phyloP scores from a whole-genome alignment of 2,888 invertebrate species.

The Trilocha varians region DNA sequence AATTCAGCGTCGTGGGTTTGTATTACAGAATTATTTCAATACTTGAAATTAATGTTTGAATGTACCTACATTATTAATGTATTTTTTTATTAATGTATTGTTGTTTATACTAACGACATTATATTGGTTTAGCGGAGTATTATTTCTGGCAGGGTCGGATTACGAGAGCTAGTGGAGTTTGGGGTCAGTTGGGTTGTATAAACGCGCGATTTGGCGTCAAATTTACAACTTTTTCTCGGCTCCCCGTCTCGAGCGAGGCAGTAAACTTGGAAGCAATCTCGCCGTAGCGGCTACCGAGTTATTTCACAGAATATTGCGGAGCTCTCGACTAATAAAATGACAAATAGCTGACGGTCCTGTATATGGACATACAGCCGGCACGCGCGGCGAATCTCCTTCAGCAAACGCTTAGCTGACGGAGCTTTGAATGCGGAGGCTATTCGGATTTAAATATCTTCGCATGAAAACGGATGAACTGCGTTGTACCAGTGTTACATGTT shows the following conservation, averaged over 20 bases:
- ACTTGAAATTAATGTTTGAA: not conserved
- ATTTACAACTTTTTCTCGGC: slow-evolving; percentile 67
- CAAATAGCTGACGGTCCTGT: slow-evolving; percentile 52
- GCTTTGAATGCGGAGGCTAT: slow-evolving; percentile 2
- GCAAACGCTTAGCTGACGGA: slow-evolving; percentile 9
- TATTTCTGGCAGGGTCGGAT: slow-evolving; percentile 41
- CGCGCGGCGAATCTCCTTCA: slow-evolving; percentile 23
- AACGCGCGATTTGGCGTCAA: slow-evolving; percentile 63
- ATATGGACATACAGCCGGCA: slow-evolving; percentile 31
- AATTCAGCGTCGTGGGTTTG: not conserved
- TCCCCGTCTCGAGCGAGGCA: slow-evolving; percentile 45
- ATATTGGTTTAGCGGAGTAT: slow-evolving; percentile 28
- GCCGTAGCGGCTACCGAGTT: slow-evolving; percentile 47
- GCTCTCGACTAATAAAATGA: slow-evolving; percentile 66
- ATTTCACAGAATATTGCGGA: slow-evolving; percentile 63
- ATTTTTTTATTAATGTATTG: not conserved
- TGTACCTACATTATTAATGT: not conserved
- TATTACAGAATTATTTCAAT: not conserved
- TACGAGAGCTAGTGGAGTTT: slow-evolving; percentile 42
- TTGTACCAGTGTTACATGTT: no score
- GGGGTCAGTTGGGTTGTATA: slow-evolving; percentile 62
- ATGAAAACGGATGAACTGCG: not conserved
- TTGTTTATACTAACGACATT: not conserved
- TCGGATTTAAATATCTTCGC: not conserved
- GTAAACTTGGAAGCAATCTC: slow-evolving; percentile 67